These are phyloP conservation scores for Meteorus cinctellus DNA, from an alignment of 2,888 invertebrate genomes.

Conservation along the genomic window DNA sequence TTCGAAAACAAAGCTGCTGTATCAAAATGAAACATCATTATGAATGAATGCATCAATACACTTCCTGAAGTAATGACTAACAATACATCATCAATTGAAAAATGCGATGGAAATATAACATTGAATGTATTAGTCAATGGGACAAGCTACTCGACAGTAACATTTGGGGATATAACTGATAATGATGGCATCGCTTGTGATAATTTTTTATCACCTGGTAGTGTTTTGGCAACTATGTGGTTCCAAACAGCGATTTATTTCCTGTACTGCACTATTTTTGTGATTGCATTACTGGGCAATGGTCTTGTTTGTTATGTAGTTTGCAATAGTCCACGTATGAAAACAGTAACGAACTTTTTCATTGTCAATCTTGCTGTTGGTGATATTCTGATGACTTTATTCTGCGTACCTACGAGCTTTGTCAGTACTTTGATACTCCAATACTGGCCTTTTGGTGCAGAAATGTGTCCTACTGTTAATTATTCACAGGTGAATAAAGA, in stretches of 20 bases:
- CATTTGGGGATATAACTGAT: slow-evolving; percentile 35
- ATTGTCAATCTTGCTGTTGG: slow-evolving; percentile 92
- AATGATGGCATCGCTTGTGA: slow-evolving; percentile 50
- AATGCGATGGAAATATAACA: slow-evolving; percentile 34
- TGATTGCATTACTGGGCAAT: slow-evolving; percentile 83
- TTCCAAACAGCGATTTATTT: slow-evolving; percentile 81
- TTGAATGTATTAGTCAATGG: slow-evolving; percentile 29
- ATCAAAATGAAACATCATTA: slow-evolving; percentile 37
- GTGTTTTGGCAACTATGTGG: slow-evolving; percentile 73
- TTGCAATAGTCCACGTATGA: slow-evolving; percentile 87
- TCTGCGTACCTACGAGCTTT: slow-evolving; percentile 94
- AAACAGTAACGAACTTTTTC: slow-evolving; percentile 94
- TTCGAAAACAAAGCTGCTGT: background rate
- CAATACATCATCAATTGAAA: slow-evolving; percentile 33
- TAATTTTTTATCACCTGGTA: slow-evolving; percentile 48
- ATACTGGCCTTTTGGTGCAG: slow-evolving; percentile 91
- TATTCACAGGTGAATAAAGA: slow-evolving; percentile 78
- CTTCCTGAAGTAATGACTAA: slow-evolving; percentile 37
- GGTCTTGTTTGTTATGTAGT: slow-evolving; percentile 91
- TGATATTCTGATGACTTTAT: slow-evolving; percentile 91
- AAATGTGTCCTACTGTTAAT: slow-evolving; percentile 88
- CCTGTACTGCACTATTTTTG: slow-evolving; percentile 83
- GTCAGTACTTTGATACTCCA: slow-evolving; percentile 85
- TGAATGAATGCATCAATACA: slow-evolving; percentile 2
- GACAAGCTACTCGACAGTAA: slow-evolving; percentile 31